Evolutionary conservation across 2,113 vertebrate genomes (phyloP), one percentile per base, ranked within the genome.

Genomic region (Sebastes fasciatus): DNA sequence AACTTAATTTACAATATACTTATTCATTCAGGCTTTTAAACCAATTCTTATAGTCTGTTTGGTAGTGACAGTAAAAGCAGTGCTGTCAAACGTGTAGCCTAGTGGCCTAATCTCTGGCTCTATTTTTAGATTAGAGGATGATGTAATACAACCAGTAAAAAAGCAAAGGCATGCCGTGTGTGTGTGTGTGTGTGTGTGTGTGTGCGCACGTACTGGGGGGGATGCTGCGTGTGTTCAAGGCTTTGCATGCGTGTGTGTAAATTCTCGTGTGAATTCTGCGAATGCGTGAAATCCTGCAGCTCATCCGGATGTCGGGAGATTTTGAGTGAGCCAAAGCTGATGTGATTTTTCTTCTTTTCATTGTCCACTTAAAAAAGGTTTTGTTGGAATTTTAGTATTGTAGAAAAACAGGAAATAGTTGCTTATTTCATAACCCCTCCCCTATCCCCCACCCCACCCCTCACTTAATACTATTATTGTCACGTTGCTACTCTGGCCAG

Each of bases 81-180:
- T 54, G 54, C 60, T 68, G 71, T 78, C 67, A 63, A 84, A 82
- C 48, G 8, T 82, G 87, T 77, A 82, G 88, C 91, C 75, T 10
- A 64, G 65, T 89, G 84, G 80, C 77, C 77, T 90, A 82, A 91
- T 89, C 85, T 75, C 54, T 52, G 48, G 57, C 8, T 91, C 88
- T 93, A 86, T 92, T 90, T 94, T 91, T 93, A 94, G 87, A 78
- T 52, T 9, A 45, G 61, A 74, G 63, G 52, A 79, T 92, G 87
- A 95, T 74, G 77, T 87, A 84, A 89, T 87, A 34, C 82, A 61
- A n/a, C 74, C 55, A 77, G 73, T 75, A 78, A 82, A 79, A 34
- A 90, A 61, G 69, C 70, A 72, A 82, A 79, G 73, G 72, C 65
- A 51, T 81, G 60, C 61, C 77, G 49, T 60, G 40, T 65, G 61